A percentile compares a stretch with the other conserved stretches of the same genome.
phyloP scores from a whole-genome alignment of 2,888 invertebrate species.

The Monochamus alternatus region DNA sequence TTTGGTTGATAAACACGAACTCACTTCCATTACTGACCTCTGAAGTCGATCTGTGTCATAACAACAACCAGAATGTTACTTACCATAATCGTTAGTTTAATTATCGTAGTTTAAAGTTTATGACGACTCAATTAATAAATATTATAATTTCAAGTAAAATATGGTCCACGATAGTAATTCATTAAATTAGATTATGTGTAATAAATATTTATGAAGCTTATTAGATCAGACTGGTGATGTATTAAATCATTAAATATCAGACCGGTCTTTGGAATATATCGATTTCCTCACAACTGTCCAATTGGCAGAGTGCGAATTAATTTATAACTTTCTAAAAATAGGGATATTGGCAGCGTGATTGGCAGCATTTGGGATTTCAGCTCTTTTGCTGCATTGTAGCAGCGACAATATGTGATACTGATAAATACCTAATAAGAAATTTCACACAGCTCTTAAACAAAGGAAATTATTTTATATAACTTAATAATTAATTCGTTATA shows the following conservation, averaged over 20 bases:
- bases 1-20: no score
- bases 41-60: no score
- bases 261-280: neutral
- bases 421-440: no score
- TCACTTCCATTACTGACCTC: no score
- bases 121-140: neutral
- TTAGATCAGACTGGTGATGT: constrained; percentile 11
- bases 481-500: no score
- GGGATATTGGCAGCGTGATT: neutral
- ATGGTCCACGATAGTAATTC: constrained; percentile 12
- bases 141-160: constrained; percentile 18
- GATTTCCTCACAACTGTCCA: neutral
- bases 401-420: no score
- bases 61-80: no score
- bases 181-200: neutral
- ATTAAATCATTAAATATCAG: constrained; percentile 8
- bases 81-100: no score
- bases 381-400: neutral
- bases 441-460: no score
- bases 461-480: no score
- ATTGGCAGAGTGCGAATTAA: neutral
- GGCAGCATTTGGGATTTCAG: neutral
- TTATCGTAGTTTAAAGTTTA: neutral
- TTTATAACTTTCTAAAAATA: constrained; percentile 14
- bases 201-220: constrained; percentile 25